Base-by-base conservation (phyloP, 2,113 vertebrate genomes). In the Spizaetus ornatus region DNA sequence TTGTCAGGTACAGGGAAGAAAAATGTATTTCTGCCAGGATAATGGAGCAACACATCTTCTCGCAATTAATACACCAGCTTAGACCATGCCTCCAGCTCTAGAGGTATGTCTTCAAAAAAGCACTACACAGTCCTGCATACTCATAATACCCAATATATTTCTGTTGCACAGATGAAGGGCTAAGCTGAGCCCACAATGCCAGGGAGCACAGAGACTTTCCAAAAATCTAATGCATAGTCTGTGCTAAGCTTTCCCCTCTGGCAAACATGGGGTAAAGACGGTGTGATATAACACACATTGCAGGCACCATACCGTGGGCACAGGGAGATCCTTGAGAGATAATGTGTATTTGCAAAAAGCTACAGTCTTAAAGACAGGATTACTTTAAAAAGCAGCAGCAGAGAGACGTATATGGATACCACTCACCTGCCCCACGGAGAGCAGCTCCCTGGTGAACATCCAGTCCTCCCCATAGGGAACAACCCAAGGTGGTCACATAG, bases 401-500 rank as follows among this genome's bases (percentile, higher is more conserved):
- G 22, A 19, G 6, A 66, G 32, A 18, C 42, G 13, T 2, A 0
- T 1, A 27, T 3, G 0, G 10, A 11, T 42, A 21, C 13, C 48
- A 56, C 73, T 96, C 43, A 86, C 81, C 69, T 72, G 21, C 8
- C 22, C 3, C 19, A 5, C 0, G 0, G 50, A 87, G 32, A 78
- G 36, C n/a, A 63, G 43, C 52, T 72, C 43, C 42, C 13, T 0
- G 1, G 27, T 6, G 18, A 83, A 15, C 0, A 0, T 15, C 31
- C 50, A 1, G 1, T 13, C 42, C 14, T 65, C 45, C 25, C 22
- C 14, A 1, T 3, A 14, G 1, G 13, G 47, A 83, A 4, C 62
- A 58, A 10, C 5, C 26, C 69, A 15, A 5, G 0, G 21, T 3
- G 10, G n/a, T 26, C 65, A 26, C 0, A 0, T 4, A 36, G 56